Evolutionary conservation across 1,140 invertebrate species (phyloP).

Genomic region (Augochlora pura): DNA sequence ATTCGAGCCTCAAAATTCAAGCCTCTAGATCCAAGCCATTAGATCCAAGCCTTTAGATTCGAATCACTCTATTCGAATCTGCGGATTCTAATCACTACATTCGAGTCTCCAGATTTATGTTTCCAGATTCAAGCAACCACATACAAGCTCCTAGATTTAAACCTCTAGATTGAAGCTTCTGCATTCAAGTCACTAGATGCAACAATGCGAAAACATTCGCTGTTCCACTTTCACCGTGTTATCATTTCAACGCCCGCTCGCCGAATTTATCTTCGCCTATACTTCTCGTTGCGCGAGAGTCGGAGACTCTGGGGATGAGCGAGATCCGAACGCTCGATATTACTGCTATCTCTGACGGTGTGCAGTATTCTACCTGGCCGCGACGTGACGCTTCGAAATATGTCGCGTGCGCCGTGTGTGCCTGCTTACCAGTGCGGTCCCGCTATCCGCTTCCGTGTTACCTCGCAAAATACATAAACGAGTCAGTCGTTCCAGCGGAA

Average conservation of each 20-base stretch:
- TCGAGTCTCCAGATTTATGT: too few relatives aligned
- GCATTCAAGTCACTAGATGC: too few relatives aligned
- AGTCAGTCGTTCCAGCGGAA: neutral
- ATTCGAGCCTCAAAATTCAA: too few relatives aligned
- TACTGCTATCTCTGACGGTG: slow-evolving; percentile 16
- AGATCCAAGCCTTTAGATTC: too few relatives aligned
- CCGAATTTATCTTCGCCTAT: slow-evolving; percentile 30
- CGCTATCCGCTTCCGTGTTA: neutral
- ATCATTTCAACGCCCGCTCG: slow-evolving; percentile 16
- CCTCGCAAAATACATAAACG: neutral
- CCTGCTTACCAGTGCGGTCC: slow-evolving; percentile 13
- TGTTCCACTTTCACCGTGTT: slow-evolving; percentile 27
- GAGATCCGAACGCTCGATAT: slow-evolving; percentile 39
- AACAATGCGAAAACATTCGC: neutral
- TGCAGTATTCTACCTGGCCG: slow-evolving; percentile 9
- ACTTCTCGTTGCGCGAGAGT: slow-evolving; percentile 1
- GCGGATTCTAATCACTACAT: too few relatives aligned
- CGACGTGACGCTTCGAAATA: slow-evolving; percentile 16
- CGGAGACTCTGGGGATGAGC: slow-evolving; percentile 30
- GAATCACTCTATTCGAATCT: too few relatives aligned
- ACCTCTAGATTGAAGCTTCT: too few relatives aligned
- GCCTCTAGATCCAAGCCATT: too few relatives aligned
- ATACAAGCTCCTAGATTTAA: too few relatives aligned
- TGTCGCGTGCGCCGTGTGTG: neutral
- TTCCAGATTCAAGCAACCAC: too few relatives aligned